phyloP scores from a whole-genome alignment of 2,113 vertebrate genomes.

The Atlantisia rogersi region DNA sequence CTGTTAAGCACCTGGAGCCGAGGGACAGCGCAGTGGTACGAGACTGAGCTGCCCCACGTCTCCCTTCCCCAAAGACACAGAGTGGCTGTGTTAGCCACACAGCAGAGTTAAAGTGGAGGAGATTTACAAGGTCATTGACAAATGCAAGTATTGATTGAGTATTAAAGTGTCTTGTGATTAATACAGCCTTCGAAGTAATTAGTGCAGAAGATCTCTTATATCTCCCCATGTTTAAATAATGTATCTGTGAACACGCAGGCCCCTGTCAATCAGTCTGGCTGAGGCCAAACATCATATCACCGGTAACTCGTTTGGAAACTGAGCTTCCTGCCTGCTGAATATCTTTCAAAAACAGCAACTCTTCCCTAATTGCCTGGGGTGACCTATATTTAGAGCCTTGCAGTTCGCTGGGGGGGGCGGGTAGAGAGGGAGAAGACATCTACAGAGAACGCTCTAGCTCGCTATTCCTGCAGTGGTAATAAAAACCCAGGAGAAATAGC shows the following conservation, averaged over 20 bases:
- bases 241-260: constrained; percentile 65
- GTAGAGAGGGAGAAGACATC: constrained; percentile 10
- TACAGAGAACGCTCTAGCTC: constrained; percentile 33
- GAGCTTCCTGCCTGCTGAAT: constrained; percentile 76
- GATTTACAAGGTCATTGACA: constrained; percentile 73
- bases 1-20: rapidly evolving
- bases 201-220: constrained; percentile 68
- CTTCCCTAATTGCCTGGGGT: constrained; percentile 76
- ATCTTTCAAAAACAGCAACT: constrained; percentile 73
- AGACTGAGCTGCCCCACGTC: not conserved
- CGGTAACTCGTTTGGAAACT: constrained; percentile 83
- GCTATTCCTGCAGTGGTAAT: constrained; percentile 23
- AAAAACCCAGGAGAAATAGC: constrained; percentile 22
- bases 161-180: constrained; percentile 78
- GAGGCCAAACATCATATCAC: constrained; percentile 77
- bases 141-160: constrained; percentile 74
- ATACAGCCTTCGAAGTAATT: constrained; percentile 75
- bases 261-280: constrained; percentile 79
- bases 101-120: constrained; percentile 51
- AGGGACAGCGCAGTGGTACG: not conserved
- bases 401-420: constrained; percentile 15
- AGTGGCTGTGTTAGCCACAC: constrained; percentile 5
- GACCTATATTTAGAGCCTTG: constrained; percentile 76
- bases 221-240: constrained; percentile 76
- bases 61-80: not conserved